Conservation (phyloP, 2,888 invertebrate species). For the Agelastica alni region DNA sequence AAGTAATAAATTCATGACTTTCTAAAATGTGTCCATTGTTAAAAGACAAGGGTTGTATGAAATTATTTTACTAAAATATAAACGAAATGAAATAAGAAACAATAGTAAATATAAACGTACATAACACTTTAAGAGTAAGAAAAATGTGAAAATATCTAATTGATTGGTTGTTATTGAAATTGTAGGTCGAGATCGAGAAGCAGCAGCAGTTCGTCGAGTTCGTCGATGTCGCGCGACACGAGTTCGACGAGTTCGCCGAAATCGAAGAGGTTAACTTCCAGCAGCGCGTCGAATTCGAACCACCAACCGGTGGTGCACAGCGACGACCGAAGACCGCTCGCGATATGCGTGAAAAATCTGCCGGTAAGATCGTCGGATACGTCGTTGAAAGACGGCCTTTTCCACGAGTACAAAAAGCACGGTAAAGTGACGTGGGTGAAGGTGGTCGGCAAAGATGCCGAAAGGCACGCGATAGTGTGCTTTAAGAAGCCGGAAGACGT, state of each 20-base stretch:
- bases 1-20: too few species aligned
- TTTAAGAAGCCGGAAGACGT: slow-evolving; percentile 98
- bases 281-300: slow-evolving; percentile 45
- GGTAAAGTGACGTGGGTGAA: slow-evolving; percentile 93
- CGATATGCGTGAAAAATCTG: slow-evolving; percentile 89
- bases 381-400: slow-evolving; percentile 94
- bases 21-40: too few species aligned
- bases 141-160: too few species aligned
- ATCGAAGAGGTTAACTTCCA: slow-evolving; percentile 55
- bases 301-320: slow-evolving; percentile 52
- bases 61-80: too few species aligned
- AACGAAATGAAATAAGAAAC: too few species aligned
- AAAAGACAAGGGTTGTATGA: too few species aligned
- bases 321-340: slow-evolving; percentile 78
- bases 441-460: slow-evolving; percentile 88
- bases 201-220: slow-evolving; percentile 64
- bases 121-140: too few species aligned
- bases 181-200: slow-evolving; percentile 59
- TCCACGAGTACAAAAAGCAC: slow-evolving; percentile 98
- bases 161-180: too few species aligned
- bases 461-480: slow-evolving; percentile 91
- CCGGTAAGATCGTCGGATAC: slow-evolving; percentile 90
- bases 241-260: slow-evolving; percentile 64
- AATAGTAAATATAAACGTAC: too few species aligned
- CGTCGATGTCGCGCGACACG: slow-evolving; percentile 67